Evolutionary conservation across 2,888 invertebrate species (phyloP).

Genomic region (Calameuta filiformis): DNA sequence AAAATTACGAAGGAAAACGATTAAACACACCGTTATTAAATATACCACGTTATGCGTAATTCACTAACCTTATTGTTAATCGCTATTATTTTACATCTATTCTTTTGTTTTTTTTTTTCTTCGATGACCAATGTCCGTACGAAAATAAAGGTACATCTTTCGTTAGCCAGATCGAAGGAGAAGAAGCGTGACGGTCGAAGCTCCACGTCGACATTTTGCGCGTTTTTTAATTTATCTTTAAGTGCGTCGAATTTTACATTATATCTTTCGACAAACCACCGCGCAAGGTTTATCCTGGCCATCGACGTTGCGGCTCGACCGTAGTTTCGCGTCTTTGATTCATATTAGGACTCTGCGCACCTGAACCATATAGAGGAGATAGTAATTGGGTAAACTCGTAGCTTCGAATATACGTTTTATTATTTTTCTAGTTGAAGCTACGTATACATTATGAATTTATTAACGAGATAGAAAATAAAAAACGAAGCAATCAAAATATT

Average conservation of each 20-base stretch:
- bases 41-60: constrained; percentile 39
- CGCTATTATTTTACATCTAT: constrained; percentile 27
- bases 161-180: background rate
- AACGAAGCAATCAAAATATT: background rate
- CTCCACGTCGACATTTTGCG: background rate
- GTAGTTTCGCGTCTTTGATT: background rate
- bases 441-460: background rate
- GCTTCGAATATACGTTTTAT: background rate
- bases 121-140: background rate
- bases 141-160: background rate
- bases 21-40: constrained; percentile 36
- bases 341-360: background rate
- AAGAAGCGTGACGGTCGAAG: constrained; percentile 3
- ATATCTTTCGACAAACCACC: background rate
- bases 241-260: background rate
- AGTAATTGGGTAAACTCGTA: background rate
- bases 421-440: background rate
- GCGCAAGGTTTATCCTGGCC: background rate
- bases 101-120: background rate
- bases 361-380: background rate
- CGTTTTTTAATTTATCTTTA: background rate
- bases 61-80: constrained; percentile 38
- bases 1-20: constrained; percentile 33
- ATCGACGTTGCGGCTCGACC: background rate
- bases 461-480: background rate